Evolutionary conservation across 2,888 invertebrate genomes (phyloP).

Genomic region (Caenorhabditis angaria): DNA sequence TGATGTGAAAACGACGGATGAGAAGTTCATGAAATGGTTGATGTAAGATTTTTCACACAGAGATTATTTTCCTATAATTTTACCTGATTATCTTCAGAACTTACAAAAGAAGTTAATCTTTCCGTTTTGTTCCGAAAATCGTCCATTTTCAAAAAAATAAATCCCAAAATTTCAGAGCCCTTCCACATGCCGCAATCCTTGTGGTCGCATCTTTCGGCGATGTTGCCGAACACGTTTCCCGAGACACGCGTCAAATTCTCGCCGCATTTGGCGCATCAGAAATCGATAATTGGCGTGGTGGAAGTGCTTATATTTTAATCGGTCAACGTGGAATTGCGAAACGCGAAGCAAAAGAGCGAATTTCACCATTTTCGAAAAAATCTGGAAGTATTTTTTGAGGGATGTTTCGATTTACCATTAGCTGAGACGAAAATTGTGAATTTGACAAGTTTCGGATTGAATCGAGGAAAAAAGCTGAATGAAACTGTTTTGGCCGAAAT

Average conservation of each 20-base stretch:
- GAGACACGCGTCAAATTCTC: conserved; percentile 48
- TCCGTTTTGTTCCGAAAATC: not conserved
- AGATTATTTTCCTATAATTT: not conserved
- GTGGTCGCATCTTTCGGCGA: conserved; percentile 58
- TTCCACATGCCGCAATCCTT: conserved; percentile 35
- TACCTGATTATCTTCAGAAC: not conserved
- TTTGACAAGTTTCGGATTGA: conserved; percentile 9
- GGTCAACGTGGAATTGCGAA: conserved; percentile 52
- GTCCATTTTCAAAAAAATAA: not conserved
- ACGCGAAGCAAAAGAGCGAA: conserved; percentile 49
- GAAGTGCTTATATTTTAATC: conserved; percentile 48
- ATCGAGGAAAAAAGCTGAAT: conserved; percentile 35
- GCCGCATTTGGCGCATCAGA: conserved; percentile 43
- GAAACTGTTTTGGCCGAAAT: conserved; percentile 49
- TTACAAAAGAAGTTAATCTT: not conserved
- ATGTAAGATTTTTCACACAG: conserved; percentile 11
- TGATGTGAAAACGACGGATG: conserved; percentile 55
- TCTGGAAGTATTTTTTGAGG: conserved; percentile 28
- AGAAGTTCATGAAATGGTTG: conserved; percentile 54
- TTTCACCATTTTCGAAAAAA: not conserved
- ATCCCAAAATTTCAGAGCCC: conserved; percentile 26
- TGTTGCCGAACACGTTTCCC: conserved; percentile 55
- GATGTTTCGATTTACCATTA: conserved; percentile 54
- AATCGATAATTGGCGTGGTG: conserved; percentile 48
- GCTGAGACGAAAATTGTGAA: conserved; percentile 45